phyloP scores from a whole-genome alignment of 2,113 vertebrate species.

The Martes martes region DNA sequence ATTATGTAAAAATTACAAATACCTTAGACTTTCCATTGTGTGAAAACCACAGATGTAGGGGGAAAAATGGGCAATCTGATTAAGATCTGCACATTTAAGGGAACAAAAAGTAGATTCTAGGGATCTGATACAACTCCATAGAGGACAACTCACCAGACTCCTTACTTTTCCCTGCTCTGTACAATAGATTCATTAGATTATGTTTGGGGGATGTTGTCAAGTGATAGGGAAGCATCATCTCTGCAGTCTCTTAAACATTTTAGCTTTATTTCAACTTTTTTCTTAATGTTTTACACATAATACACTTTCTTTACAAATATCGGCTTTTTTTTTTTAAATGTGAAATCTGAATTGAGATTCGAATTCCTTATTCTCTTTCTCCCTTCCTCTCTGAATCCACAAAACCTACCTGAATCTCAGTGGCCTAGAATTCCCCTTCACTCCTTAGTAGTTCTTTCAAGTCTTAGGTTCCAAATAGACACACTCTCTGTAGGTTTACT shows the following conservation, averaged over 20 bases:
- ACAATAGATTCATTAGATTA: neutral
- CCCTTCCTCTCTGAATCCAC: neutral
- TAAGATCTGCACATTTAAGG: neutral
- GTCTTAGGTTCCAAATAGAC: neutral
- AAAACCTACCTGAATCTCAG: neutral
- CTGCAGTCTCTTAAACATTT: neutral
- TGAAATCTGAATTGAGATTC: neutral
- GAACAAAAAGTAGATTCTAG: neutral
- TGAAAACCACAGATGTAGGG: neutral
- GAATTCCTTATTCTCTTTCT: neutral
- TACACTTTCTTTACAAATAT: neutral
- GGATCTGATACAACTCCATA: neutral
- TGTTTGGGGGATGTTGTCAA: neutral
- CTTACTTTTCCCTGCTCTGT: neutral
- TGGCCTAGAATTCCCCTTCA: neutral
- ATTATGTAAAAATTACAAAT: constrained; percentile 13
- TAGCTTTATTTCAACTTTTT: neutral
- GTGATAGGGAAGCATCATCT: neutral
- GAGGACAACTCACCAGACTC: neutral
- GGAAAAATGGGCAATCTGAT: neutral
- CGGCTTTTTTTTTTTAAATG: neutral
- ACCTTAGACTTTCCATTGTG: neutral
- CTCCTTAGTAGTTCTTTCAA: neutral
- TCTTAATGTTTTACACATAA: neutral
- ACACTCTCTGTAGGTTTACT: neutral